A percentile compares a stretch with the other conserved stretches of the same genome.
Conservation (phyloP, 2,888 invertebrate species). For the Harpalus rufipes region DNA sequence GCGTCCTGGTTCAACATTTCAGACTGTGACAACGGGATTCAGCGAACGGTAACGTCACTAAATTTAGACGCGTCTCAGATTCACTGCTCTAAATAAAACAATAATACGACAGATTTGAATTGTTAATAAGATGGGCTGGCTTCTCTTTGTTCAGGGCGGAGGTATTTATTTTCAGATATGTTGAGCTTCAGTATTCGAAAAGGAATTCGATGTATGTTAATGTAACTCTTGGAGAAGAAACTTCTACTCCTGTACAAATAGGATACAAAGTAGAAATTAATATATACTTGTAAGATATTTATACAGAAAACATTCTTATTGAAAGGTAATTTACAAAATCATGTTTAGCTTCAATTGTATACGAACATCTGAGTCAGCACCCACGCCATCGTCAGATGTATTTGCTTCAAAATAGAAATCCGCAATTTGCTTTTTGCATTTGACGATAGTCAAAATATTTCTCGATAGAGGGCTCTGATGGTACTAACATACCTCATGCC, state of each 20-base stretch:
- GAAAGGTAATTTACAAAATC: too few species aligned
- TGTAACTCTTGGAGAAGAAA: background rate
- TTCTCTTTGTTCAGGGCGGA: constrained; percentile 27
- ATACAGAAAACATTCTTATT: too few species aligned
- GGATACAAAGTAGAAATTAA: background rate
- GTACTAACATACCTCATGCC: too few species aligned
- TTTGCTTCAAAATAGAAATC: too few species aligned
- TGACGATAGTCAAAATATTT: too few species aligned
- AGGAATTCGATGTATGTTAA: constrained; percentile 40
- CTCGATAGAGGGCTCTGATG: too few species aligned
- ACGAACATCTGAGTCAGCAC: too few species aligned
- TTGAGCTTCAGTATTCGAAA: background rate
- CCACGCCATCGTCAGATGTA: too few species aligned
- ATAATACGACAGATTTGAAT: constrained; percentile 51
- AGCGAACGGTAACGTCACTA: constrained; percentile 18
- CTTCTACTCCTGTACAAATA: background rate
- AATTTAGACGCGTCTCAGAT: constrained; percentile 43
- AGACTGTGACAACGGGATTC: constrained; percentile 17
- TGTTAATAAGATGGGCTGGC: constrained; percentile 43
- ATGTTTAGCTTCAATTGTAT: too few species aligned
- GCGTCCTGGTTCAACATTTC: constrained; percentile 24
- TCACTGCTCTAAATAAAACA: constrained; percentile 48
- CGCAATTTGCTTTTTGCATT: too few species aligned
- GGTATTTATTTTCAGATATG: constrained; percentile 34
- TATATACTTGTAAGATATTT: too few species aligned